Conservation (phyloP, 1,140 invertebrate species). For the Asobara japonica region DNA sequence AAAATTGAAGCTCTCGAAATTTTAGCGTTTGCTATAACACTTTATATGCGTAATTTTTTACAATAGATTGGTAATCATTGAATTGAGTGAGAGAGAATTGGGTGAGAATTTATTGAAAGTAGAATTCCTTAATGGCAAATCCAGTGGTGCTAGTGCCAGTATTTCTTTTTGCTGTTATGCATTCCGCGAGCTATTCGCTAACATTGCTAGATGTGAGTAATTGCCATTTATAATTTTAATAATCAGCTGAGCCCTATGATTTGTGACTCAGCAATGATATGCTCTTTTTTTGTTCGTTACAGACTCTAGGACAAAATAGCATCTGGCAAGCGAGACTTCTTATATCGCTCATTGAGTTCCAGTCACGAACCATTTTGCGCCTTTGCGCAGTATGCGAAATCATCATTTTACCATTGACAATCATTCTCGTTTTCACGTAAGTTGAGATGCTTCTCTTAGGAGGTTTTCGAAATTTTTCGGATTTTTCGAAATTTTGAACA, state of each 20-base stretch:
- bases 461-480: too few species aligned
- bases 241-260: constrained; percentile 33
- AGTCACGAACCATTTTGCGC: constrained; percentile 87
- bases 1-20: not conserved
- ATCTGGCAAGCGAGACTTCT: constrained; percentile 87
- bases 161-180: constrained; percentile 89
- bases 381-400: constrained; percentile 91
- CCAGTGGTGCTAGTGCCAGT: constrained; percentile 90
- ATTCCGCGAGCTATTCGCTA: constrained; percentile 90
- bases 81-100: too few species aligned
- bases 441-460: too few species aligned
- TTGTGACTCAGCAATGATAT: constrained; percentile 31
- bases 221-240: constrained; percentile 27
- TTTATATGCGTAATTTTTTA: too few species aligned
- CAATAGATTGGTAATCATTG: too few species aligned
- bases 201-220: constrained; percentile 88
- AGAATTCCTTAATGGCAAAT: constrained; percentile 66
- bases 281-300: constrained; percentile 53
- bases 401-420: constrained; percentile 87
- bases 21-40: too few species aligned
- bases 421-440: constrained; percentile 88
- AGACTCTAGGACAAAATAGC: constrained; percentile 88
- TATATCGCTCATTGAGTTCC: constrained; percentile 87
- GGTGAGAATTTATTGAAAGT: too few species aligned
- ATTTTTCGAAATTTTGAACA: too few species aligned